phyloP scores from a whole-genome alignment of 2,113 vertebrate species.

The Aptenodytes patagonicus region DNA sequence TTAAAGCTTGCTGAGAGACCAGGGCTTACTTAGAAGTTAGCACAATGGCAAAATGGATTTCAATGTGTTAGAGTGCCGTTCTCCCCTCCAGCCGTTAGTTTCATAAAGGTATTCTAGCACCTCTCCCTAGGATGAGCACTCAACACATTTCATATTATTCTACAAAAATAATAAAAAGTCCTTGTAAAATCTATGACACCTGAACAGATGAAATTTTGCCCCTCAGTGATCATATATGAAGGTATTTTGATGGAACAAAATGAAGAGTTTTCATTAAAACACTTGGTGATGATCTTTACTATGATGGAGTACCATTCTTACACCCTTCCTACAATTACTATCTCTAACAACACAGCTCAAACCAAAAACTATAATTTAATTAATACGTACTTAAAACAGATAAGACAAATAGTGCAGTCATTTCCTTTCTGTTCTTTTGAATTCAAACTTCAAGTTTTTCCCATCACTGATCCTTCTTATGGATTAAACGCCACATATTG shows the following conservation, averaged over 20 bases:
- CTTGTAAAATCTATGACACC: neutral
- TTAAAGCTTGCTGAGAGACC: neutral
- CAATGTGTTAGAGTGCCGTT: neutral
- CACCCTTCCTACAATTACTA: neutral
- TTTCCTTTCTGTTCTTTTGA: neutral
- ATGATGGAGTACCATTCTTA: neutral
- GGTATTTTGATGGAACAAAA: neutral
- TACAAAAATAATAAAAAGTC: neutral
- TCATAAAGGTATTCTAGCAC: neutral
- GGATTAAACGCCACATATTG: neutral
- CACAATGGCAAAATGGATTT: neutral
- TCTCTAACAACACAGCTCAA: neutral
- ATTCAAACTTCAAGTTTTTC: neutral
- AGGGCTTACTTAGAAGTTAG: neutral
- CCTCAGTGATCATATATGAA: neutral
- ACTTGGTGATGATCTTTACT: neutral
- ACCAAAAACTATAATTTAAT: neutral
- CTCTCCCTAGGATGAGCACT: neutral
- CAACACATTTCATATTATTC: neutral
- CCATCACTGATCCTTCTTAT: neutral
- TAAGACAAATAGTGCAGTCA: neutral
- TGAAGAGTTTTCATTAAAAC: neutral
- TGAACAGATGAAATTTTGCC: neutral
- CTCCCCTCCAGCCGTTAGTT: neutral
- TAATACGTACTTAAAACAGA: neutral